Evolutionary conservation across 2,888 invertebrate species (phyloP), one percentile per base, ranked within the genome.

Genomic region (Drosophila fungiperda): DNA sequence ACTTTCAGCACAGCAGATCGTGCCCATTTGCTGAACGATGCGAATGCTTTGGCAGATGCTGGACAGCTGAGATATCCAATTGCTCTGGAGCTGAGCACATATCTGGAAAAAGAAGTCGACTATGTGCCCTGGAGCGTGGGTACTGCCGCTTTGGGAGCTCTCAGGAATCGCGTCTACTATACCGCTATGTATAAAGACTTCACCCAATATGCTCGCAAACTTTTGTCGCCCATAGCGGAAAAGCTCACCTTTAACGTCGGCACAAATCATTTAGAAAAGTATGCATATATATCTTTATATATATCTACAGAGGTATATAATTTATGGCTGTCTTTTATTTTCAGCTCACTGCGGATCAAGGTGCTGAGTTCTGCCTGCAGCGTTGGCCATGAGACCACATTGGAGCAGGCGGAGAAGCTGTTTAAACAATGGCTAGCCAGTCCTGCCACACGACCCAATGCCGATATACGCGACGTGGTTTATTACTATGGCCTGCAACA

Each of bases 101-200:
- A 97, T 90, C 93, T 98, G 50, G 91, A 92, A 0, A 93, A 93
- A 1, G 98, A 98, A 92, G 84, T 87, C 3, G 95, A 95, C 59
- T 96, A 95, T 86, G 95, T 96, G 1, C 97, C 98, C 0, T 98
- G 98, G 98, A 93, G 93, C 49, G 95, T 96, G 0, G 96, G 96
- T 1, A 90, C 94, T 0, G 89, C 93, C 0, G 94, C 95, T 62
- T 93, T 96, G 57, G 80, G 77, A 0, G 74, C 87, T 1, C 92
- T 97, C 3, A 93, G 94, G 23, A 93, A 92, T 32, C 94, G 94
- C 38, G 92, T 97, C 2, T 92, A 93, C 6, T 94, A 94, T 48
- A 95, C 96, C 0, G 82, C 93, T 58, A 93, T 94, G 0, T 94
- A 94, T 80, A 91, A 94, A 1, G 80, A 91, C 84, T 95, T 94